Percentiles rank a stretch among this genome's conserved stretches.
Evolutionary conservation across 2,888 invertebrate genomes (phyloP).

Genomic region (Hetaerina titia): DNA sequence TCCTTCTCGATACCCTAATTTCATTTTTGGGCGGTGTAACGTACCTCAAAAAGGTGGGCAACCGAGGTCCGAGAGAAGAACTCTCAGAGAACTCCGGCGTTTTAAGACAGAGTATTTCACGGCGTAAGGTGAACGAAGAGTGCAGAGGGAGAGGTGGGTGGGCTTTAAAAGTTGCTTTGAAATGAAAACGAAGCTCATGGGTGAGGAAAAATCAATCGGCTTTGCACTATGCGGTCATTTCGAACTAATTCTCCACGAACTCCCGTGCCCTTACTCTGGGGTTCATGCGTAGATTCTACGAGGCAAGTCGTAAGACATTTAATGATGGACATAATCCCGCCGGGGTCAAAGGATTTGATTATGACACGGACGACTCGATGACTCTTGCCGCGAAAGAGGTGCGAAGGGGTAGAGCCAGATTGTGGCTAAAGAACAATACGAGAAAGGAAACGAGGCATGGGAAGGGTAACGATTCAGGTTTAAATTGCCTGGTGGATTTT

Average conservation of each 20-base stretch:
- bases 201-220: conserved; percentile 34
- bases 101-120: too few relatives aligned
- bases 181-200: conserved; percentile 26
- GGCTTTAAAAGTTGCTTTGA: not conserved
- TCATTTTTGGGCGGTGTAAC: too few relatives aligned
- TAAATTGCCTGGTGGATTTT: conserved; percentile 58
- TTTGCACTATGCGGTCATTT: not conserved
- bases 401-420: not conserved
- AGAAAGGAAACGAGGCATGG: not conserved
- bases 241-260: not conserved
- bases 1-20: too few relatives aligned
- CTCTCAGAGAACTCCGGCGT: too few relatives aligned
- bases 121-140: too few relatives aligned
- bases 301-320: not conserved
- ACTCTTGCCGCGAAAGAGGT: not conserved
- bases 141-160: too few relatives aligned
- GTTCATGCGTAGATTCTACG: not conserved
- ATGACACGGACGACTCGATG: not conserved
- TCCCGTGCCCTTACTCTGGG: not conserved
- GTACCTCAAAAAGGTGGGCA: too few relatives aligned
- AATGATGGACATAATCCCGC: conserved; percentile 36
- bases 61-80: too few relatives aligned
- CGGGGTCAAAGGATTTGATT: not conserved
- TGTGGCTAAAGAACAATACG: not conserved
- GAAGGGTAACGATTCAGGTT: not conserved